A percentile compares a stretch with the other conserved stretches of the same genome.
Evolutionary conservation across 2,113 vertebrate genomes (phyloP).

Genomic region (Erythrolamprus reginae): DNA sequence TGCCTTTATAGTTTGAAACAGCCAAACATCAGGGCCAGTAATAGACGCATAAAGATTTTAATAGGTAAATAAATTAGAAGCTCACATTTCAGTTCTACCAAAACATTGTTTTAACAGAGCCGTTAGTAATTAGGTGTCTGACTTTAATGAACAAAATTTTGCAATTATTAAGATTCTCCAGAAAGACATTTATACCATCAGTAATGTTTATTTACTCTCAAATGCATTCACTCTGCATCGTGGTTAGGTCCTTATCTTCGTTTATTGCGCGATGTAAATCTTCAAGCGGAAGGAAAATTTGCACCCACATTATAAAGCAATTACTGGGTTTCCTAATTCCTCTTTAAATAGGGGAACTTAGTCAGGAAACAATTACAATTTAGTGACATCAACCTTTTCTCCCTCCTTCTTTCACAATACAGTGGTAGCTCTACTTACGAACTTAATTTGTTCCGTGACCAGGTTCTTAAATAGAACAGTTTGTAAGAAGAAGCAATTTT

Average conservation of each 20-base stretch:
- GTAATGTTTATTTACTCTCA: constrained; percentile 40
- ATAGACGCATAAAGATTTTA: constrained; percentile 64
- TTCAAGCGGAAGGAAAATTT: constrained; percentile 36
- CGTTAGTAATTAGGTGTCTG: constrained; percentile 61
- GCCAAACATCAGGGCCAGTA: constrained; percentile 51
- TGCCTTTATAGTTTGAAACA: constrained; percentile 51
- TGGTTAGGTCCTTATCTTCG: constrained; percentile 24
- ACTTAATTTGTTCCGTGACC: no score
- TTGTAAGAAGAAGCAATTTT: no score
- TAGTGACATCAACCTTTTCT: background rate
- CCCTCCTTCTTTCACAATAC: background rate
- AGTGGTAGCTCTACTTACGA: no score
- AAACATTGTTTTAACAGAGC: constrained; percentile 46
- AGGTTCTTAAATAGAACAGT: no score
- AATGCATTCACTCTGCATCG: constrained; percentile 3
- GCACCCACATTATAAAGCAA: constrained; percentile 27
- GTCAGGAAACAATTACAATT: background rate
- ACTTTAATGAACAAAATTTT: constrained; percentile 55
- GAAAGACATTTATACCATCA: constrained; percentile 33
- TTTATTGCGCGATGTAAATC: constrained; percentile 9
- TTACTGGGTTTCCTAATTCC: constrained; percentile 29
- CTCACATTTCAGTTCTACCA: constrained; percentile 45
- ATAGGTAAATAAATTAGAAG: constrained; percentile 66
- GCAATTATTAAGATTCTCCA: constrained; percentile 52
- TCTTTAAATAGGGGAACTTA: background rate